Percentiles rank a stretch among this genome's conserved stretches.
Conservation (phyloP, 2,113 vertebrate genomes). For the Crotalus horridus region DNA sequence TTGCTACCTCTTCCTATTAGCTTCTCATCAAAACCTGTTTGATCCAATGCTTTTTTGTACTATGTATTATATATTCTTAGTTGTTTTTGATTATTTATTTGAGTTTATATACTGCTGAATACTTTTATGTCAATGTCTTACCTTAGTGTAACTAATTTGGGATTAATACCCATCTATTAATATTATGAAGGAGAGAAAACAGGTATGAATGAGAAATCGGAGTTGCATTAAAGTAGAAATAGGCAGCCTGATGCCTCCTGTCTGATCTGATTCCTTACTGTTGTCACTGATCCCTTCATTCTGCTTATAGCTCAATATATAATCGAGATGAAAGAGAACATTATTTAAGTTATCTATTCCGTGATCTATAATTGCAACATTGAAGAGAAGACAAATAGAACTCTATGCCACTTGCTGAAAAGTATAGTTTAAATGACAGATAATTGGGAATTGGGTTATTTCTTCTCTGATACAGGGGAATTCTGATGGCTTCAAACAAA, state of each 20-base stretch:
- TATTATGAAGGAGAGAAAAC: neutral
- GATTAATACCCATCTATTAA: neutral
- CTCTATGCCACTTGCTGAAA: slow-evolving; percentile 46
- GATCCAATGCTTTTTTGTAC: neutral
- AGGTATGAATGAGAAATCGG: neutral
- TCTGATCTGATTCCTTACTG: neutral
- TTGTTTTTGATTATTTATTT: neutral
- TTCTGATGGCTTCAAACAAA: slow-evolving; percentile 69
- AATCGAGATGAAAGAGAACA: neutral
- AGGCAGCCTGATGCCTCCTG: neutral
- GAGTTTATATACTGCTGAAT: neutral
- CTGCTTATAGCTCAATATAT: neutral
- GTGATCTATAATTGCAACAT: slow-evolving; percentile 23
- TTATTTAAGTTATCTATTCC: neutral
- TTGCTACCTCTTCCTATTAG: neutral
- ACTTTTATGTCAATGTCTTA: neutral
- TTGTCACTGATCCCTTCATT: neutral
- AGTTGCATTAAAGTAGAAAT: neutral
- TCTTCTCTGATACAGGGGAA: slow-evolving; percentile 56
- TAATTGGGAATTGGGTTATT: slow-evolving; percentile 60
- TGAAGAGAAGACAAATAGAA: slow-evolving; percentile 46
- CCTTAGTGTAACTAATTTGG: neutral
- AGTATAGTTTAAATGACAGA: slow-evolving; percentile 58
- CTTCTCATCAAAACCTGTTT: neutral
- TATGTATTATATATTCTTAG: neutral